These are phyloP conservation scores for Lypha dubia DNA, from an alignment of 2,888 invertebrate genomes.

Conservation along the genomic window DNA sequence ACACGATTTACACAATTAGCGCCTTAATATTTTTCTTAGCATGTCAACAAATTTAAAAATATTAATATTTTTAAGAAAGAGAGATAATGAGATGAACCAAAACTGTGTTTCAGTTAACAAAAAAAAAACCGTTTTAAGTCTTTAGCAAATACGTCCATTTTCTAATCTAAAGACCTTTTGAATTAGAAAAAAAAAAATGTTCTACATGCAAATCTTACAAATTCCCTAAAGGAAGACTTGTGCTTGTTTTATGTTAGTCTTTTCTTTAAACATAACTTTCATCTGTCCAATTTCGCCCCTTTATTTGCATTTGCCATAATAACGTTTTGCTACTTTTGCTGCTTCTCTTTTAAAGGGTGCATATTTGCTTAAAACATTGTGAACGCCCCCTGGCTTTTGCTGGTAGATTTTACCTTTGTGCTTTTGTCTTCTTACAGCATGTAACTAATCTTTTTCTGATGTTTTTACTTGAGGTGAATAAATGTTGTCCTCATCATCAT, in stretches of 20 bases:
- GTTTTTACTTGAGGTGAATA: constrained; percentile 21
- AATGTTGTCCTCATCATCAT: constrained; percentile 4
- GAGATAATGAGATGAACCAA: no score
- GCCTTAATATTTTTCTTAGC: no score
- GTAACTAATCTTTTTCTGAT: not conserved
- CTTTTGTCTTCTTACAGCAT: constrained; percentile 10
- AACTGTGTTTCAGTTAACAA: not conserved
- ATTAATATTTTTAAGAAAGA: no score
- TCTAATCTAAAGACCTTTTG: not conserved
- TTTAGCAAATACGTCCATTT: not conserved
- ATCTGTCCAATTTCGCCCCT: not conserved
- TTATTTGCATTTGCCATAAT: not conserved
- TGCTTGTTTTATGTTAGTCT: not conserved
- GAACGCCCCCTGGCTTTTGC: constrained; percentile 7
- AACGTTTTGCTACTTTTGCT: not conserved
- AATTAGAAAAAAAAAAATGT: not conserved
- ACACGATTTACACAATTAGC: no score
- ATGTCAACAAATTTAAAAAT: no score
- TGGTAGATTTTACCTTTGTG: constrained; percentile 9
- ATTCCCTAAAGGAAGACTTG: not conserved
- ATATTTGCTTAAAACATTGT: not conserved
- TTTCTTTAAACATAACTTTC: not conserved
- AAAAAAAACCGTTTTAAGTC: not conserved
- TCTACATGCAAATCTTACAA: not conserved
- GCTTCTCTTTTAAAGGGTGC: not conserved